Evolutionary conservation across 1,140 invertebrate genomes (phyloP).

Genomic region (Tetragnatha versicolor): DNA sequence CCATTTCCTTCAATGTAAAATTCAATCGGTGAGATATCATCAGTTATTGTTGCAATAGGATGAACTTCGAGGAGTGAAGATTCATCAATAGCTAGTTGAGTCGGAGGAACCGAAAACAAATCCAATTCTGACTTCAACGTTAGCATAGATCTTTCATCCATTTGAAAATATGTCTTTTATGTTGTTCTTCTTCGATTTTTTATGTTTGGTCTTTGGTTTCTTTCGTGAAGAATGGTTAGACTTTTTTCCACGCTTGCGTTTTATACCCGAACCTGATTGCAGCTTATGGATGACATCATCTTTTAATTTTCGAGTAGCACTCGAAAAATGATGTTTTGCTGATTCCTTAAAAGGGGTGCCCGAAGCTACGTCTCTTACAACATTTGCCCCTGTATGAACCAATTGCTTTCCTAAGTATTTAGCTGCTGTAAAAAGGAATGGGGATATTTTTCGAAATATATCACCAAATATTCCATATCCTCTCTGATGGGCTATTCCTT

Average conservation of each 20-base stretch:
- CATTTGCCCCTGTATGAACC: not conserved
- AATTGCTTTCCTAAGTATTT: conserved; percentile 1
- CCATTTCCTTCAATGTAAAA: conserved; percentile 6
- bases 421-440: not conserved
- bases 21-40: conserved; percentile 7
- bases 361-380: not conserved
- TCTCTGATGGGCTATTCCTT: not conserved
- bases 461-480: conserved; percentile 17
- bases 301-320: not conserved
- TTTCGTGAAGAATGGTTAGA: not conserved
- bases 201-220: not conserved
- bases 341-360: conserved; percentile 11
- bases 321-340: not conserved
- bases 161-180: conserved; percentile 4
- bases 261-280: conserved; percentile 12
- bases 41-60: not conserved
- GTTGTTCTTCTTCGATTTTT: no score
- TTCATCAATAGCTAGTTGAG: not conserved
- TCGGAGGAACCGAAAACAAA: not conserved
- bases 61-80: not conserved
- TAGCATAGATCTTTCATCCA: not conserved
- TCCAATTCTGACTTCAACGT: not conserved
- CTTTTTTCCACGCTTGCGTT: conserved; percentile 14
- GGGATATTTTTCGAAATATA: not conserved
- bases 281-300: conserved; percentile 11